These are phyloP conservation scores for Coenonympha glycerion DNA, from an alignment of 2,888 invertebrate genomes.

Conservation along the genomic window DNA sequence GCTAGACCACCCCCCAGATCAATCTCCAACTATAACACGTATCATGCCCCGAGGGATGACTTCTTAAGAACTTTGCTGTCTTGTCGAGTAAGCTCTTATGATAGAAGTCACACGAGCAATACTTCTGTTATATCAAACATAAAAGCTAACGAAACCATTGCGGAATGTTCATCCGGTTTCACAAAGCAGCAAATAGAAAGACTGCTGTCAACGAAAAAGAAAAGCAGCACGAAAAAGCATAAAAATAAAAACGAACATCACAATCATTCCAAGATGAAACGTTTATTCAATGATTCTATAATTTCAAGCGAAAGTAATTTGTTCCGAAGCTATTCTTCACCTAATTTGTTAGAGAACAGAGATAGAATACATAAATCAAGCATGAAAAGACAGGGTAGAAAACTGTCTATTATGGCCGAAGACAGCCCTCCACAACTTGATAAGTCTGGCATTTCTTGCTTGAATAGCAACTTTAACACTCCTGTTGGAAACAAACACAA, in stretches of 20 bases:
- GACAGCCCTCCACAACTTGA: conserved; percentile 45
- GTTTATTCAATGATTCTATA: conserved; percentile 52
- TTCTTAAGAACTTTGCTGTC: conserved; percentile 52
- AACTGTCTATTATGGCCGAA: conserved; percentile 59
- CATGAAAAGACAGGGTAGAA: conserved; percentile 36
- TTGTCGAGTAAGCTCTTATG: conserved; percentile 40
- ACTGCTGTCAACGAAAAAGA: conserved; percentile 59
- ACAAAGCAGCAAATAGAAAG: conserved; percentile 58
- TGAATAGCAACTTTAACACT: conserved; percentile 45
- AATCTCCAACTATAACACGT: conserved; percentile 39
- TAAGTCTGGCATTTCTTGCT: conserved; percentile 54
- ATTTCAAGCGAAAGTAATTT: conserved; percentile 44
- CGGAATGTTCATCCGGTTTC: conserved; percentile 57
- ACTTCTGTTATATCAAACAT: conserved; percentile 46
- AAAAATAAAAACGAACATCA: conserved; percentile 47
- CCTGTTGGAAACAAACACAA: conserved; percentile 34
- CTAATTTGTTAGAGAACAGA: conserved; percentile 55
- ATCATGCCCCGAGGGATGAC: conserved; percentile 47
- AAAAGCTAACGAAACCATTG: conserved; percentile 54
- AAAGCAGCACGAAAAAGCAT: conserved; percentile 56
- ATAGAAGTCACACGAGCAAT: conserved; percentile 45
- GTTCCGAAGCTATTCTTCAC: conserved; percentile 59
- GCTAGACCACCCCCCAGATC: conserved; percentile 41
- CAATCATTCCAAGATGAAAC: conserved; percentile 40
- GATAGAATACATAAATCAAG: conserved; percentile 34